A percentile compares a stretch with the other conserved stretches of the same genome.
Conservation (phyloP, 92 coral and sea anemone genomes). For the Galaxea fascicularis region DNA sequence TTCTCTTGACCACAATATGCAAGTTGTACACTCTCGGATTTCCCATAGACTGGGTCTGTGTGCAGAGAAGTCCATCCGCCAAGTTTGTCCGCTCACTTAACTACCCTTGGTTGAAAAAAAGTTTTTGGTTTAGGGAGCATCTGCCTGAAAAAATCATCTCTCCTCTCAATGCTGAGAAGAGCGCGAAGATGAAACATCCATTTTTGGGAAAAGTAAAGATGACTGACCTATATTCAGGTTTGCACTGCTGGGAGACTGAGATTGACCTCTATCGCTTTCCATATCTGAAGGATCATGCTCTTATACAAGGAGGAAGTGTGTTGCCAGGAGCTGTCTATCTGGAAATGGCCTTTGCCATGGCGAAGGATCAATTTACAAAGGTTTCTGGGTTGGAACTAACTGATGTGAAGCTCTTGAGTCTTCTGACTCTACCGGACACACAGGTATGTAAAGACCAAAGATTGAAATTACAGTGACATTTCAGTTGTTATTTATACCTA, state of each 20-base stretch:
- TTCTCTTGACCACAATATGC: constrained; percentile 81
- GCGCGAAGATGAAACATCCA: constrained; percentile 52
- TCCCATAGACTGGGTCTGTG: constrained; percentile 72
- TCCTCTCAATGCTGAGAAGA: not conserved
- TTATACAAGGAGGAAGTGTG: constrained; percentile 77
- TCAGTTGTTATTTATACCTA: no score
- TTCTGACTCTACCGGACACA: constrained; percentile 79
- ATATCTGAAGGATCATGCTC: constrained; percentile 80
- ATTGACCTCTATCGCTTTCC: constrained; percentile 81
- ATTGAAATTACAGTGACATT: no score
- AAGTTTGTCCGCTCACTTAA: constrained; percentile 75
- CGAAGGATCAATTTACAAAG: constrained; percentile 57
- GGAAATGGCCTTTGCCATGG: constrained; percentile 94
- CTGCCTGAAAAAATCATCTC: constrained; percentile 47
- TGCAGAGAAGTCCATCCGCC: constrained; percentile 61
- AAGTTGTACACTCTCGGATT: constrained; percentile 72
- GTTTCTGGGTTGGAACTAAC: constrained; percentile 53
- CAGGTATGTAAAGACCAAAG: constrained; percentile 31
- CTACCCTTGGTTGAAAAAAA: constrained; percentile 86
- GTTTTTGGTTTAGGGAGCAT: constrained; percentile 74
- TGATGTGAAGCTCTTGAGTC: constrained; percentile 74
- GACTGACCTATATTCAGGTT: constrained; percentile 79
- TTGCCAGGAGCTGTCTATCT: constrained; percentile 90
- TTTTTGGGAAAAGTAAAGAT: constrained; percentile 56
- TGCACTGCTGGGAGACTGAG: constrained; percentile 87